Percentiles rank a stretch among this genome's conserved stretches.
Conservation (phyloP, 2,797 vertebrate genomes). For the Lates japonicus region DNA sequence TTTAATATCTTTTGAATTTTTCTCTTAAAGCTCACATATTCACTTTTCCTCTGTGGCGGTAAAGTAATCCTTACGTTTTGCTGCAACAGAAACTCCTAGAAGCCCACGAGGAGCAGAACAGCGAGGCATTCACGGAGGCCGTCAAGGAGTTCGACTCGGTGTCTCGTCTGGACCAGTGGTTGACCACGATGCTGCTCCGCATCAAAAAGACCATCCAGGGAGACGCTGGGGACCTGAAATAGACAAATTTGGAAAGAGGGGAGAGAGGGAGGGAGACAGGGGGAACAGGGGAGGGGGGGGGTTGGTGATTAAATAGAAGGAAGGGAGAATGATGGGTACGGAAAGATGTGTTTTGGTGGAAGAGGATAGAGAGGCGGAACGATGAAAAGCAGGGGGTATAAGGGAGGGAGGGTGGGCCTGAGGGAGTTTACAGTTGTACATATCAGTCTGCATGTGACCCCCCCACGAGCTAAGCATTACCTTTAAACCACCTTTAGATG, state of each 20-base stretch:
- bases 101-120: constrained; percentile 98
- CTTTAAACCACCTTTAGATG: constrained; percentile 59
- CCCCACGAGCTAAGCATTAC: constrained; percentile 59
- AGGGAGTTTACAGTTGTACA: constrained; percentile 77
- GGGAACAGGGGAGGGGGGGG: neutral
- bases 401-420: constrained; percentile 26
- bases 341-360: neutral
- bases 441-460: constrained; percentile 82
- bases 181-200: constrained; percentile 98
- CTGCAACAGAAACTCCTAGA: constrained; percentile 94
- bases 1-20: neutral
- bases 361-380: neutral
- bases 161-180: constrained; percentile 98
- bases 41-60: neutral
- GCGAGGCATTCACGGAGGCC: constrained; percentile 96
- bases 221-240: constrained; percentile 95
- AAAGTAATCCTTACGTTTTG: neutral
- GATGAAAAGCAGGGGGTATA: neutral
- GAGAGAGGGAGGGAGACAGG: neutral
- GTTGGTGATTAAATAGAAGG: neutral
- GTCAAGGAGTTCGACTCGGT: constrained; percentile 98
- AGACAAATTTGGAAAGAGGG: constrained; percentile 44
- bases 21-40: neutral
- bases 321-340: neutral
- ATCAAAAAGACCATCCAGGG: constrained; percentile 99